Evolutionary conservation across 2,113 vertebrate genomes (phyloP), one percentile per base, ranked within the genome.

Genomic region (Callipepla californica): DNA sequence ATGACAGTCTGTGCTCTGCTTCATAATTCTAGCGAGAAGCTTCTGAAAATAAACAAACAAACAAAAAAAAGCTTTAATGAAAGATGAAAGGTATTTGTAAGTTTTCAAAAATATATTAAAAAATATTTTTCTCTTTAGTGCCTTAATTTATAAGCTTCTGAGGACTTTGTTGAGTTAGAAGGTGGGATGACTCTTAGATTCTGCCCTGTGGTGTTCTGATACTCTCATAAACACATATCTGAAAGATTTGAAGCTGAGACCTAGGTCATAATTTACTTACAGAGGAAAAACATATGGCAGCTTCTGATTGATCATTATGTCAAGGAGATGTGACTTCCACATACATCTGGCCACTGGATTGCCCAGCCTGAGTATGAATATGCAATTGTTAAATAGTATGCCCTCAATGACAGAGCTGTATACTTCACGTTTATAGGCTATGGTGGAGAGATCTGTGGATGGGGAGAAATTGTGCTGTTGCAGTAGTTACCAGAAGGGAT

Each of bases 81-180:
- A 82, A 93, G 62, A 90, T 38, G 87, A 91, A 96, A 93, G 92
- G 34, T 22, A 15, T 10, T 45, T 87, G 16, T 26, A 74, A 85
- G 53, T 80, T 53, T 68, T 19, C 34, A 91, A 87, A 91, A 94
- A 59, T 53, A 85, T 61, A 83, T 90, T 58, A 3, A 47, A 50
- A 32, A 78, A 13, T 93, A 44, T 61, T 20, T 88, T 85, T 75
- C 59, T 68, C 50, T 85, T 47, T 58, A 94, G 62, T 67, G 14
- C 32, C 74, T 21, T 75, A 69, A 70, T 92, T 89, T 74, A 53
- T 72, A 84, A 80, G 28, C 23, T 95, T 93, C 84, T 87, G 67
- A 96, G 72, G 28, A 30, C 13, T 67, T 67, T 65, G 38, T 38
- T 90, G 73, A 77, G 87, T 92, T 82, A 80, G 50, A 74, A 87